Conservation (phyloP, 1,140 invertebrate genomes). For the Heterodera schachtii region DNA sequence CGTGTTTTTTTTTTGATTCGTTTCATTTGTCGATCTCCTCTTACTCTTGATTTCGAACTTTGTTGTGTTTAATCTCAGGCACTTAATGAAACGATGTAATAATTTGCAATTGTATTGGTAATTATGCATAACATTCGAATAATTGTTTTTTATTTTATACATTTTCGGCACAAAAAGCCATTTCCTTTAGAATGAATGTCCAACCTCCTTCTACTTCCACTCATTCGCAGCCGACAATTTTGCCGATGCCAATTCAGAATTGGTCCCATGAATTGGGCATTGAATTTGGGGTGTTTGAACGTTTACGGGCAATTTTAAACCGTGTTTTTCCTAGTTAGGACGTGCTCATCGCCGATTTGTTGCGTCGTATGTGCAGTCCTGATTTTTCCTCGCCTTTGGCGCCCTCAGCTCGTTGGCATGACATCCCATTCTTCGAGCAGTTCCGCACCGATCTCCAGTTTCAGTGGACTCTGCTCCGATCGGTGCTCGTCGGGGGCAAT, state of each 20-base stretch:
- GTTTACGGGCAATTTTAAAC: background rate
- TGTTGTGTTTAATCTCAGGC: no score
- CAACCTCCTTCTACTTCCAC: background rate
- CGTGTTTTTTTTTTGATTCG: no score
- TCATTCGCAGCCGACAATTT: background rate
- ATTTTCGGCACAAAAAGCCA: no score
- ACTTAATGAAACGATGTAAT: no score
- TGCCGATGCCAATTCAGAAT: background rate
- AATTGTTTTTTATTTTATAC: no score
- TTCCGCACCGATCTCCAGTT: background rate
- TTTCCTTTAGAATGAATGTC: background rate
- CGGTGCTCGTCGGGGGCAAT: constrained; percentile 1
- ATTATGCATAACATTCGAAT: no score
- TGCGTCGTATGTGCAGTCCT: background rate
- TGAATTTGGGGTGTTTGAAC: background rate
- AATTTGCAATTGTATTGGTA: no score
- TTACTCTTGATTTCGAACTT: no score
- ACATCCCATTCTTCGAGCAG: background rate
- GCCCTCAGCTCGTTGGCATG: background rate
- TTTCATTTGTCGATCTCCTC: no score
- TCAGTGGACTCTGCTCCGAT: constrained; percentile 15
- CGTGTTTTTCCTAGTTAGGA: background rate
- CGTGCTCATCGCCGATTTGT: background rate
- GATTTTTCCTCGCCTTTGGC: background rate
- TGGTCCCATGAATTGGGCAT: background rate